Conservation (phyloP, 2,797 vertebrate genomes). For the Mastacembelus armatus region DNA sequence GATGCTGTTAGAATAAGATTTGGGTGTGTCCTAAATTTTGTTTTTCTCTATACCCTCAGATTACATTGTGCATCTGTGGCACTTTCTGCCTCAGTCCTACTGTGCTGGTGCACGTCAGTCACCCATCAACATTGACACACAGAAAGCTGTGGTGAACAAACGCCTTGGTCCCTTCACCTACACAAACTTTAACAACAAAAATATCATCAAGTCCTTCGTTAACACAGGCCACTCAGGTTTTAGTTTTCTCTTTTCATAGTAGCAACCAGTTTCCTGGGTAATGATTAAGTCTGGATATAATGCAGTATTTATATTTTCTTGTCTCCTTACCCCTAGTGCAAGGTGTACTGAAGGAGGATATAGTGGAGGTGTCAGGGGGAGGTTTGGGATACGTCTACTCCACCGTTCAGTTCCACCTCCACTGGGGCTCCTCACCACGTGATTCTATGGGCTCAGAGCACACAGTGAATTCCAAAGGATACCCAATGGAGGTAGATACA, state of each 20-base stretch:
- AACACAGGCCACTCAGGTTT: constrained; percentile 79
- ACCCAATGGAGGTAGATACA: constrained; percentile 78
- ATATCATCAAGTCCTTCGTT: constrained; percentile 50
- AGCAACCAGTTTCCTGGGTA: no score
- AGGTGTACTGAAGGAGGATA: constrained; percentile 42
- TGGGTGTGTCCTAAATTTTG: background rate
- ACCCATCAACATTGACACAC: constrained; percentile 65
- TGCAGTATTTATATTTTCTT: background rate
- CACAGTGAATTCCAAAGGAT: constrained; percentile 59
- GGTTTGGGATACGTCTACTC: constrained; percentile 71
- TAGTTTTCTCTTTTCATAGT: background rate
- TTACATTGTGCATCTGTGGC: constrained; percentile 30
- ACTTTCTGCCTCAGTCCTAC: constrained; percentile 23
- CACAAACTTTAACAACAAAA: constrained; percentile 61
- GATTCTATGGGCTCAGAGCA: constrained; percentile 74
- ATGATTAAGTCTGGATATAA: background rate
- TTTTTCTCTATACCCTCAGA: constrained; percentile 27
- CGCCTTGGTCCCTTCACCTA: constrained; percentile 47
- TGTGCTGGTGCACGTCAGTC: constrained; percentile 63
- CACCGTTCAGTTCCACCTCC: constrained; percentile 80
- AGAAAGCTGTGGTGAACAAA: background rate
- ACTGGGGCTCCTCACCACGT: constrained; percentile 69
- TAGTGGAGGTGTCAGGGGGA: constrained; percentile 68
- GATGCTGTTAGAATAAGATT: background rate
- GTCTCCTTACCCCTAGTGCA: constrained; percentile 66